phyloP scores from a whole-genome alignment of 2,113 vertebrate genomes.

The Ia io region DNA sequence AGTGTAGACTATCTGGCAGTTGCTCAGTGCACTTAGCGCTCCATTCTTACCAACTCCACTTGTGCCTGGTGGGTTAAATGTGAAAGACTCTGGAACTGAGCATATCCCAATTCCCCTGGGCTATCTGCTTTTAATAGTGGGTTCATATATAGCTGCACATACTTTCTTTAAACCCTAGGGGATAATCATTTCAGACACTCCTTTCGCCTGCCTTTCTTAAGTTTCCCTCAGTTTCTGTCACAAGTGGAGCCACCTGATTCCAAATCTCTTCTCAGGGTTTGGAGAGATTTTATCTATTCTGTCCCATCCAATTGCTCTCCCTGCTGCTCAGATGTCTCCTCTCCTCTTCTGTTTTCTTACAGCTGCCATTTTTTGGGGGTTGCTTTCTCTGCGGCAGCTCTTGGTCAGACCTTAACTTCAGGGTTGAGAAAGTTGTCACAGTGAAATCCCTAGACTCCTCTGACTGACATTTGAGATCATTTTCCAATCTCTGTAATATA shows the following conservation, averaged over 20 bases:
- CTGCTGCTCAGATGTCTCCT: neutral
- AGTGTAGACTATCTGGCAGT: neutral
- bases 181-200: constrained; percentile 42
- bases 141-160: constrained; percentile 10
- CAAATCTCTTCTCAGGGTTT: neutral
- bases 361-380: neutral
- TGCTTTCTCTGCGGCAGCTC: neutral
- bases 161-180: constrained; percentile 6
- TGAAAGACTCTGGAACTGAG: constrained; percentile 9
- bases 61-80: neutral
- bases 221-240: constrained; percentile 9
- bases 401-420: neutral
- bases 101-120: neutral
- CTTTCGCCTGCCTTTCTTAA: neutral
- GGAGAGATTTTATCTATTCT: neutral
- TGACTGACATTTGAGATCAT: neutral
- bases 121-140: constrained; percentile 30
- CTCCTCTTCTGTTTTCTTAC: neutral
- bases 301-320: neutral
- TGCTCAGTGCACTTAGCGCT: neutral
- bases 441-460: neutral
- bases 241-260: constrained; percentile 26
- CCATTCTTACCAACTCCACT: neutral
- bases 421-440: neutral
- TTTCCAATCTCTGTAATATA: neutral